Evolutionary conservation across 2,113 vertebrate species (phyloP), one percentile per base, ranked within the genome.

Genomic region (Zingel zingel): DNA sequence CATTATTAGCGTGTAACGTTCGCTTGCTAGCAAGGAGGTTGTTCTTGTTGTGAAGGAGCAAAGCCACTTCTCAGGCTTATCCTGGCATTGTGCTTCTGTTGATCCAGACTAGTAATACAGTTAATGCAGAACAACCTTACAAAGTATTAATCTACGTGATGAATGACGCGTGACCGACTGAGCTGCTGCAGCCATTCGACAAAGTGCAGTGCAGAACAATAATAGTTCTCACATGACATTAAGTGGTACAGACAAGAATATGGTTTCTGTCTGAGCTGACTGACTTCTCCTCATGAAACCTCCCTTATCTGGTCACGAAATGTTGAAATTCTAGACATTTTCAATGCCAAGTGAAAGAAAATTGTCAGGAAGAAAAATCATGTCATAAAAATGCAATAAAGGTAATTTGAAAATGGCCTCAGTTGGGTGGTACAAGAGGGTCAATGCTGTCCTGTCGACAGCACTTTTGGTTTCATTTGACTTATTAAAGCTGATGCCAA

Each of bases 401-500:
- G 13, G 16, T 36, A 36, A 15, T 25, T 30, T n/a, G 27, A 73
- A 43, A 51, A 66, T 7, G 48, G n/a, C 68, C 45, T 45, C 15
- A 7, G 25, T 30, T 62, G 16, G 47, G 10, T 19, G 47, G 65
- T 50, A 67, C 47, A 33, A 50, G 67, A 39, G 45, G 91, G 93
- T 93, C 92, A 91, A 77, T 54, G n/a, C 79, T 59, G 76, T 65
- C 76, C 87, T 89, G 93, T 93, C 91, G 88, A 56, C 91, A 88
- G 69, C 77, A 36, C 78, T 39, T 78, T 68, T 63, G 79, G 59
- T 89, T 92, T 93, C 86, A 93, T 94, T 88, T 91, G 92, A 94
- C 88, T 77, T 83, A 91, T 93, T 92, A 91, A 93, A 87, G 82
- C 82, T 77, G 91, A 72, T 76, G 90, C 84, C 90, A 91, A 87